Base-by-base conservation (phyloP, 2,113 vertebrate genomes). In the Loxodonta africana region DNA sequence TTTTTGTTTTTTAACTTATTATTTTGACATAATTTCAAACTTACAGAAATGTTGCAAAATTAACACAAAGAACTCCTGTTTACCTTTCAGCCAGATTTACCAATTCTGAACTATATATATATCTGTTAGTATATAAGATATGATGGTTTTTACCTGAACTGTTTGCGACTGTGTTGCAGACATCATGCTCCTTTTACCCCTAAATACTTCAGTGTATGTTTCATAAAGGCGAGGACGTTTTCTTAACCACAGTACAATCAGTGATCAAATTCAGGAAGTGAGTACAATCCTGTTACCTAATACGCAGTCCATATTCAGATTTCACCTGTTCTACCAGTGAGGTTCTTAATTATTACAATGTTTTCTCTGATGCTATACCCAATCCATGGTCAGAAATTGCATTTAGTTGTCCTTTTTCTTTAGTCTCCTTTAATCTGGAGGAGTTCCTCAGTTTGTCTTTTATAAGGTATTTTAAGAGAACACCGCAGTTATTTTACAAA, bases 371-470 rank as follows among this genome's bases (percentile, higher is more conserved):
- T 78, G 23, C 18, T 11, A 28, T 69, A 41, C 37, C 30, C 7
- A 85, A 2, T 88, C 37, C 28, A 4, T 92, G 25, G 37, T 74
- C 57, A 77, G 14, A 12, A 25, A 20, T 90, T 86, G 33, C 77
- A 90, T 83, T 74, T n/a, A 74, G 21, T 81, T 93, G n/a, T 83
- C 65, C 51, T 83, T 78, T 96, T 28, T 92, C 18, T 88, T 74
- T 87, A 37, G 41, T 82, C 26, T 92, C 28, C 51, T 90, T 95
- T 87, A 92, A 93, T 93, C 26, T 85, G 30, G 37, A 94, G 6
- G 30, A 60, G 26, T 92, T 78, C 30, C 28, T 83, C 23, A 67
- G 15, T 37, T 82, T 21, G 62, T 88, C 41, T 91, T 94, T 87
- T 6, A 62, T 51, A 74, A 63, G 57, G 28, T 90, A 88, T 89